These are phyloP conservation scores for Lindbergichthys nudifrons DNA, from an alignment of 2,797 vertebrate species.

Conservation along the genomic window DNA sequence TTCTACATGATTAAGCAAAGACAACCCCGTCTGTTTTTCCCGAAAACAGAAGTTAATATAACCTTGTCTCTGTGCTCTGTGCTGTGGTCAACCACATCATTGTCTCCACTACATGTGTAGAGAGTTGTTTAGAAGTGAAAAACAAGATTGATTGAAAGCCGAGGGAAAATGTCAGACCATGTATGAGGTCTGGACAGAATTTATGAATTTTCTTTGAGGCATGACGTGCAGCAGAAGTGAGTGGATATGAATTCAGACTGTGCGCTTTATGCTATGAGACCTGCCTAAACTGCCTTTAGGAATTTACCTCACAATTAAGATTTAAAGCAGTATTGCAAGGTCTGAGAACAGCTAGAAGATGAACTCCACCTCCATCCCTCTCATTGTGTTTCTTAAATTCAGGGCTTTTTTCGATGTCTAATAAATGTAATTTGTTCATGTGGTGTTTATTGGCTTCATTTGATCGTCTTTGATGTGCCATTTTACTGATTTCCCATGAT, in stretches of 20 bases:
- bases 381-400: background rate
- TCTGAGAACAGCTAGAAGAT: constrained; percentile 10
- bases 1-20: constrained; percentile 67
- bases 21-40: constrained; percentile 1
- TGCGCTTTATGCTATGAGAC: background rate
- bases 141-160: background rate
- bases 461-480: background rate
- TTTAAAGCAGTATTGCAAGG: constrained; percentile 9
- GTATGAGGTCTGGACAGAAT: background rate
- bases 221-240: background rate
- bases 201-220: background rate
- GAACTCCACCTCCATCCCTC: background rate
- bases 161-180: constrained; percentile 29
- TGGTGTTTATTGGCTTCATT: background rate
- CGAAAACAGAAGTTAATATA: constrained; percentile 69
- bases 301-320: background rate
- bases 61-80: constrained; percentile 61
- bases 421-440: background rate
- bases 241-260: background rate
- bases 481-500: background rate
- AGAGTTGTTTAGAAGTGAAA: constrained; percentile 14
- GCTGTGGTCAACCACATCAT: constrained; percentile 64
- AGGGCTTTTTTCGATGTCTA: background rate
- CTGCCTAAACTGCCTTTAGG: background rate
- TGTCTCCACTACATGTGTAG: constrained; percentile 30